Percentiles rank a stretch among this genome's conserved stretches.
Evolutionary conservation across 2,113 vertebrate genomes (phyloP).

Genomic region (Petromus typicus): DNA sequence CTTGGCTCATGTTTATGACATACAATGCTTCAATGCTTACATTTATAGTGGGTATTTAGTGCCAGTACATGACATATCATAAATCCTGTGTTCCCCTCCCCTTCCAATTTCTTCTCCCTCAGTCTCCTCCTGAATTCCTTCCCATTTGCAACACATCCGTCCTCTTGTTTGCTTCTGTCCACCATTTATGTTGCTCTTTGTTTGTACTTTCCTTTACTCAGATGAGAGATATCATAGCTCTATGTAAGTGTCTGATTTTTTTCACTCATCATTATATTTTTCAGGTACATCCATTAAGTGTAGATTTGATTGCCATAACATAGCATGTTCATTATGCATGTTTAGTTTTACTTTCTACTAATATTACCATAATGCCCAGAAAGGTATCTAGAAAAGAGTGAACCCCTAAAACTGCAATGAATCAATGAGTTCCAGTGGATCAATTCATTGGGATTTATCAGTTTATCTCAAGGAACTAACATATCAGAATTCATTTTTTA

Average conservation of each 20-base stretch:
- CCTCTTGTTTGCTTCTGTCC: background rate
- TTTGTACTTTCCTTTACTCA: background rate
- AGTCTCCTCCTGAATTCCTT: background rate
- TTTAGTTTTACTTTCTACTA: background rate
- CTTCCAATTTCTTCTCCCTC: background rate
- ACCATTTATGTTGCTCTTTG: background rate
- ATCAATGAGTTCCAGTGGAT: background rate
- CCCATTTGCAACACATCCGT: background rate
- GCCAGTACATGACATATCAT: no score
- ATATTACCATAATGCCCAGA: background rate
- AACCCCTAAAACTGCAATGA: background rate
- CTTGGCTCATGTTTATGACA: background rate
- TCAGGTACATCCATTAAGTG: background rate
- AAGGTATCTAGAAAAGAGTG: background rate
- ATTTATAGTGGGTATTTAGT: background rate
- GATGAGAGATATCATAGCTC: background rate
- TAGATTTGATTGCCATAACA: background rate
- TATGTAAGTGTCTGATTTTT: background rate
- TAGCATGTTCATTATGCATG: background rate
- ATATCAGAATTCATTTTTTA: constrained; percentile 9
- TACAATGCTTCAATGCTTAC: background rate
- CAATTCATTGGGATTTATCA: background rate
- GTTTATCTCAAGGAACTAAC: constrained; percentile 7
- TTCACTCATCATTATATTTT: background rate
- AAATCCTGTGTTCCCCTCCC: background rate